Percentiles rank a stretch among this genome's conserved stretches.
Conservation (phyloP, 2,888 invertebrate species). For the Tachystola acroxantha region DNA sequence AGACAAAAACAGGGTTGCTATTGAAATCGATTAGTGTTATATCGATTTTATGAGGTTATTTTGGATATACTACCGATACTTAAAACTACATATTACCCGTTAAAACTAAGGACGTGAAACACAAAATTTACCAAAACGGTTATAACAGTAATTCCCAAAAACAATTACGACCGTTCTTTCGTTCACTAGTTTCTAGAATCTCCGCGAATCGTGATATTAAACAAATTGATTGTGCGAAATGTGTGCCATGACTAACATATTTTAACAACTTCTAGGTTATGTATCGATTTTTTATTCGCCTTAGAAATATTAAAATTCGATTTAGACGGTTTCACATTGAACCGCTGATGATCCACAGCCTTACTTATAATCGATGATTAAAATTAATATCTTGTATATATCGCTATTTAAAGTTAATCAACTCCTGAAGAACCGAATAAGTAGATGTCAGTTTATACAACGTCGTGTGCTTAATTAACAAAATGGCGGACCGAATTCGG, state of each 20-base stretch:
- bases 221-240: slow-evolving; percentile 34
- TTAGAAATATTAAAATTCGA: slow-evolving; percentile 6
- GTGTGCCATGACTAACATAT: slow-evolving; percentile 29
- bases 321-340: slow-evolving; percentile 16
- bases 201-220: slow-evolving; percentile 30
- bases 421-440: no score
- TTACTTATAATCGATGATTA: no score
- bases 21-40: neutral
- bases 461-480: no score
- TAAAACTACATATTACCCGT: neutral
- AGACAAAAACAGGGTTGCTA: no score
- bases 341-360: no score
- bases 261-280: neutral
- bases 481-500: no score
- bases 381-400: no score
- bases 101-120: neutral
- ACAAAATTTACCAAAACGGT: neutral
- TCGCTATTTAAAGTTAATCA: no score
- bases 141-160: slow-evolving; percentile 12
- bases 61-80: neutral
- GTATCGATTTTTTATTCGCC: no score
- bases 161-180: slow-evolving; percentile 32
- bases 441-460: no score
- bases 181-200: slow-evolving; percentile 17
- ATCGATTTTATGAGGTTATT: neutral